A percentile compares a stretch with the other conserved stretches of the same genome.
Conservation (phyloP, 2,888 invertebrate genomes). For the Autographa gamma region DNA sequence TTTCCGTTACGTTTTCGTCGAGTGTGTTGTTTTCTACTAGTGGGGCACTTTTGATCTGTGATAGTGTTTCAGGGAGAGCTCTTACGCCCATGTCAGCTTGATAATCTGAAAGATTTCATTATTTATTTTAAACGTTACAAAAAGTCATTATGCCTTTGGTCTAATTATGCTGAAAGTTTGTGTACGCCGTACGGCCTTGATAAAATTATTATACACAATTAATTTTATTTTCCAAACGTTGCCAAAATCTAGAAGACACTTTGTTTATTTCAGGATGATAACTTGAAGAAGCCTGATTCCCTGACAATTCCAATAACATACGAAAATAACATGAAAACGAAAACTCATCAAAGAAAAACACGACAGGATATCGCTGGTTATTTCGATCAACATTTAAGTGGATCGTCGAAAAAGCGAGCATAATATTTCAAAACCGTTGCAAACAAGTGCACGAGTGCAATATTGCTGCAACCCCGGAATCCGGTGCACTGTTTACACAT, state of each 20-base stretch:
- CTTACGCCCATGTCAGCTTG: constrained; percentile 81
- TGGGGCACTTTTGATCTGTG: constrained; percentile 66
- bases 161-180: no score
- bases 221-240: no score
- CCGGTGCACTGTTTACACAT: constrained; percentile 79
- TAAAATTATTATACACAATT: no score
- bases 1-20: constrained; percentile 67
- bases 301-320: background rate
- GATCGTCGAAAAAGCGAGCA: constrained; percentile 56
- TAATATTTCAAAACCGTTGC: constrained; percentile 55
- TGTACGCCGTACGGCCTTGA: no score
- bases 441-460: constrained; percentile 60
- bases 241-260: no score
- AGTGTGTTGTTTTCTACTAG: constrained; percentile 75
- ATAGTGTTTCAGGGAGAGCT: constrained; percentile 75
- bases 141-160: background rate
- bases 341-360: constrained; percentile 28
- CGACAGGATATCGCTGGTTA: constrained; percentile 50
- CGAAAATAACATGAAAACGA: constrained; percentile 8
- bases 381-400: constrained; percentile 57
- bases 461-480: constrained; percentile 67
- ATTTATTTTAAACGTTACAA: background rate
- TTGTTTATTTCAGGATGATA: no score
- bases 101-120: constrained; percentile 70
- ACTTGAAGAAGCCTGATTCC: background rate